A percentile compares a stretch with the other conserved stretches of the same genome.
These are phyloP conservation scores for Calliphora vicina DNA, from an alignment of 1,140 invertebrate genomes.

Conservation along the genomic window DNA sequence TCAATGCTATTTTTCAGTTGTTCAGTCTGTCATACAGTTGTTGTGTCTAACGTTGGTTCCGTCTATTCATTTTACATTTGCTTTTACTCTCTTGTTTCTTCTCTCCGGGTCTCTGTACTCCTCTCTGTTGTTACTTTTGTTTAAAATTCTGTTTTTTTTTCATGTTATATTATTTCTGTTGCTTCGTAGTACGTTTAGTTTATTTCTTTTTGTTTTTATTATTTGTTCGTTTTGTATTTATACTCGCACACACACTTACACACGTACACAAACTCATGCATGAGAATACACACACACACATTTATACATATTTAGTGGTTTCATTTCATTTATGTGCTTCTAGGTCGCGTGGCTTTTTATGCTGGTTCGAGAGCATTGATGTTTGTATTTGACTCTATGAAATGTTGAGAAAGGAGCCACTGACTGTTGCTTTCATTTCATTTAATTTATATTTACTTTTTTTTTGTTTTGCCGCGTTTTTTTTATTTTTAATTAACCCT, in stretches of 20 bases:
- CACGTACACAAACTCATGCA: neutral
- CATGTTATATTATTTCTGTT: neutral
- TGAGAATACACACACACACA: neutral
- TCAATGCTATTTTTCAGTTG: neutral
- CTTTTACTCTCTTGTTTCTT: neutral
- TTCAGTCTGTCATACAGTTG: neutral
- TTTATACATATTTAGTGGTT: neutral
- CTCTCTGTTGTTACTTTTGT: neutral
- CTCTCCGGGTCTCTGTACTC: neutral
- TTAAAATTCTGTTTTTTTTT: neutral
- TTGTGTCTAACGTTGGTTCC: neutral
- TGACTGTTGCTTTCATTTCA: neutral
- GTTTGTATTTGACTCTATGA: neutral
- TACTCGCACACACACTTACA: neutral
- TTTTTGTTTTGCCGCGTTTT: neutral
- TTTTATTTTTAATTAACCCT: neutral
- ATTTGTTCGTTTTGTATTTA: neutral
- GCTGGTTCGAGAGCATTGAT: constrained; percentile 13
- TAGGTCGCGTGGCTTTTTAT: constrained; percentile 27
- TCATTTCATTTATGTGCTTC: constrained; percentile 6
- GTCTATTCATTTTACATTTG: too few species aligned
- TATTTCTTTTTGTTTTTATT: neutral
- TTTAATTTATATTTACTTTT: neutral
- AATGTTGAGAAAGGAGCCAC: constrained; percentile 3
- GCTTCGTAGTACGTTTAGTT: neutral